Conservation (phyloP, 2,888 invertebrate species). For the Pogonocherus hispidulus region DNA sequence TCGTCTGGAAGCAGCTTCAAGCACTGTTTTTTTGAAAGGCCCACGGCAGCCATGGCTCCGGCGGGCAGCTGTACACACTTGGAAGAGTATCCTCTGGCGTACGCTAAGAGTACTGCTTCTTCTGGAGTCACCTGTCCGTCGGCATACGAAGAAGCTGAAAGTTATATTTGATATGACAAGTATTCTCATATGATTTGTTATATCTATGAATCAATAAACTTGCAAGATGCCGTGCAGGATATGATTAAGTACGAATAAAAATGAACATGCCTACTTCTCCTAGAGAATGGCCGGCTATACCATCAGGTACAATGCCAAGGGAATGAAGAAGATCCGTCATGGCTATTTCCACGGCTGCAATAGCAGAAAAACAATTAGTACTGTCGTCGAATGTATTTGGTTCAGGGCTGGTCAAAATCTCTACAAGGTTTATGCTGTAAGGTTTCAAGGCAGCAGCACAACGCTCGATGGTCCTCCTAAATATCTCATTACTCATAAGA, state of each 20-base stretch:
- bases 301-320: conserved; percentile 85
- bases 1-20: conserved; percentile 78
- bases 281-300: conserved; percentile 93
- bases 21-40: conserved; percentile 62
- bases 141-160: no score
- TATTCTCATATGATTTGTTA: no score
- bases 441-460: conserved; percentile 70
- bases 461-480: conserved; percentile 71
- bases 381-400: conserved; percentile 69
- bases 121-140: no score
- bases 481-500: no score
- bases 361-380: no score
- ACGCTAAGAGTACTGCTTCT: conserved; percentile 73
- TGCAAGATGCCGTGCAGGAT: no score
- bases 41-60: conserved; percentile 77
- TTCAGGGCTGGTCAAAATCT: conserved; percentile 69
- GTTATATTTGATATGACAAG: no score
- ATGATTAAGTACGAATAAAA: no score
- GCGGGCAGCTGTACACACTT: conserved; percentile 58
- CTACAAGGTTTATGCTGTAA: conserved; percentile 71
- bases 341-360: no score
- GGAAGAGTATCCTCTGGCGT: conserved; percentile 71
- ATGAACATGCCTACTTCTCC: conserved; percentile 79
- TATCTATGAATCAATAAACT: no score
- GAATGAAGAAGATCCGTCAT: no score